Base-by-base conservation (phyloP, 2,113 vertebrate species). In the Percopsis transmontana region DNA sequence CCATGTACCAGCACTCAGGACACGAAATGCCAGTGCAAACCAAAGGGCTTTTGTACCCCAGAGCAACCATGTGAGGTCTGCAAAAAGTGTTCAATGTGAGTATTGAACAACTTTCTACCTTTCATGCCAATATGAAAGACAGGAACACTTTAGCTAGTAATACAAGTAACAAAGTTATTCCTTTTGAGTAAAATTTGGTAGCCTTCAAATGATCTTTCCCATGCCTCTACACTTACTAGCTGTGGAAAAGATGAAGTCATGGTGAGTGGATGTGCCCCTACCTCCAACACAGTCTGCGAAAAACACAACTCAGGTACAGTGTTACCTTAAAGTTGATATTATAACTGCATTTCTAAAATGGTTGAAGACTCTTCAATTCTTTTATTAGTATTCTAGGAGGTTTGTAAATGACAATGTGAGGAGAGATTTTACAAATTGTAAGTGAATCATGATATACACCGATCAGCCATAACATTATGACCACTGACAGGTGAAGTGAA, bases 21-120 rank as follows among this genome's bases (percentile, higher is more conserved):
- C 20, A 63, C 71, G 0, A n/a, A 53, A 47, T 93, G 92, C 56
- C 79, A 50, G 68, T 93, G 92, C 73, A 91, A 78, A 66, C 0
- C 52, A 0, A 91, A 88, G 11, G 1, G 1, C 2, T 93, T 90
- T 40, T 93, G 92, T 63, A 38, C 40, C 41, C 85, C 77, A 1
- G 82, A 92, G 8, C 58, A 92, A 5, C 68, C 89, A 3, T 93
- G 92, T 33, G 91, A 93, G 56, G 70, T 89, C 19, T 93, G 92
- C 85, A 90, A 70, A 58, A 90, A 58, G 58, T 93, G 92, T 68
- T 76, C 14, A 11, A 86, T 59, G 92, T 92, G 77, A 80, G 88
- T 18, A 0, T 41, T 23, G 18, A 33, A 48, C 6, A 27, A 24
- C 40, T 12, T 45, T 16, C 42, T 12, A 9, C 42, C 42, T 45